phyloP scores from a whole-genome alignment of 2,113 vertebrate genomes.

The Sprattus sprattus region DNA sequence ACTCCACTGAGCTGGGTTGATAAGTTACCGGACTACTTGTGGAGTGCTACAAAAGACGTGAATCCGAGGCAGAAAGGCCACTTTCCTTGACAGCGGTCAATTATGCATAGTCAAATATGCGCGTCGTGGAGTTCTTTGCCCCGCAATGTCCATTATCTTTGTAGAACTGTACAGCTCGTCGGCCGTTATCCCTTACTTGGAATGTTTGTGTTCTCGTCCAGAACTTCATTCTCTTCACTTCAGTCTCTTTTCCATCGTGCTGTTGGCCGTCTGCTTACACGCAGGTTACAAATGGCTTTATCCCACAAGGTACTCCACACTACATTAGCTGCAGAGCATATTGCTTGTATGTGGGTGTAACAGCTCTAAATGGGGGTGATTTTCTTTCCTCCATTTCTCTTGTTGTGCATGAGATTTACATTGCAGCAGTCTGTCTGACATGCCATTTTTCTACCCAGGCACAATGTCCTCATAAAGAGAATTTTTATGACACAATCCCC shows the following conservation, averaged over 20 bases:
- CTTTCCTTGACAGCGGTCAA: too few relatives aligned
- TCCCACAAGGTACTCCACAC: neutral
- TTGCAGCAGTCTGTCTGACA: neutral
- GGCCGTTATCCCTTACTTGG: too few relatives aligned
- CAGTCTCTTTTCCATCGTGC: neutral
- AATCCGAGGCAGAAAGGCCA: too few relatives aligned
- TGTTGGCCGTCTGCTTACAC: neutral
- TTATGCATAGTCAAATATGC: too few relatives aligned
- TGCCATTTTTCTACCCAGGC: neutral
- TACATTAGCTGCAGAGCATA: neutral
- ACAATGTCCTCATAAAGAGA: neutral
- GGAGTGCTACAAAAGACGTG: too few relatives aligned
- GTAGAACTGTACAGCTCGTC: too few relatives aligned
- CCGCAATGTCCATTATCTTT: too few relatives aligned
- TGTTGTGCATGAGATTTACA: neutral
- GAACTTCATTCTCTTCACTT: neutral
- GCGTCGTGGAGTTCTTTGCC: too few relatives aligned
- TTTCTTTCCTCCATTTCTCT: neutral
- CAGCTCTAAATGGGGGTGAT: neutral
- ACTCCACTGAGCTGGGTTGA: too few relatives aligned
- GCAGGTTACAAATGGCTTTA: neutral
- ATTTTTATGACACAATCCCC: neutral
- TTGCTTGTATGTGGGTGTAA: conserved; percentile 1
- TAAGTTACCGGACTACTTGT: too few relatives aligned
- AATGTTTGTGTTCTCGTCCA: neutral